Evolutionary conservation across 2,797 vertebrate species (phyloP), one percentile per base, ranked within the genome.

Genomic region (Melopsittacus undulatus): DNA sequence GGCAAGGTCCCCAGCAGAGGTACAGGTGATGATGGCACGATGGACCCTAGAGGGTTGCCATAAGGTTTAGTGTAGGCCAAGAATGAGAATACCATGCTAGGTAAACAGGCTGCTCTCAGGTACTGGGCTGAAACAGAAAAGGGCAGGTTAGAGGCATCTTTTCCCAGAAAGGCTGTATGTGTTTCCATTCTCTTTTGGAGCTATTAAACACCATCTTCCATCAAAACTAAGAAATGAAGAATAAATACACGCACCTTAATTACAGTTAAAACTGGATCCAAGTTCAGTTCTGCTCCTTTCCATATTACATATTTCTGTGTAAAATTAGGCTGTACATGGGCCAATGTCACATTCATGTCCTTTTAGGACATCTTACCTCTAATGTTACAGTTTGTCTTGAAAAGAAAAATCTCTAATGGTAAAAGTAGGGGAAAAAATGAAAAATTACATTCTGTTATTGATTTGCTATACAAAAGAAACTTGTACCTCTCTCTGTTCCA

Each of bases 181-280:
- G 11, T 67, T 68, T 21, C 17, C 48, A 9, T 94, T 87, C 48
- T 76, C 15, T 69, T 82, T 74, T 80, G 40, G 32, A 84, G 42
- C 27, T 77, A 76, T 79, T 72, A 48, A 90, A 70, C 27, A 80
- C 7, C 78, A 90, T 54, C 54, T 67, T 73, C 49, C 67, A 87
- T 42, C 72, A 46, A 79, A 92, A 49, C 8, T 45, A 67, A 72
- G 27, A 81, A 68, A 45, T 75, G 8, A 64, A 85, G 24, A 72
- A 43, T 67, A 66, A 84, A 64, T 59, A 40, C 2, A 5, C 32
- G 13, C 20, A 18, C 72, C 36, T 49, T 76, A 83, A 24, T 76
- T 81, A 14, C 13, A 24, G 21, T 30, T 82, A 43, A 86, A 93
- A 83, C 27, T 29, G 56, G 46, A 62, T 77, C n/a, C 24, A 59